Evolutionary conservation across 1,140 invertebrate species (phyloP).

Genomic region (Achroia grisella): DNA sequence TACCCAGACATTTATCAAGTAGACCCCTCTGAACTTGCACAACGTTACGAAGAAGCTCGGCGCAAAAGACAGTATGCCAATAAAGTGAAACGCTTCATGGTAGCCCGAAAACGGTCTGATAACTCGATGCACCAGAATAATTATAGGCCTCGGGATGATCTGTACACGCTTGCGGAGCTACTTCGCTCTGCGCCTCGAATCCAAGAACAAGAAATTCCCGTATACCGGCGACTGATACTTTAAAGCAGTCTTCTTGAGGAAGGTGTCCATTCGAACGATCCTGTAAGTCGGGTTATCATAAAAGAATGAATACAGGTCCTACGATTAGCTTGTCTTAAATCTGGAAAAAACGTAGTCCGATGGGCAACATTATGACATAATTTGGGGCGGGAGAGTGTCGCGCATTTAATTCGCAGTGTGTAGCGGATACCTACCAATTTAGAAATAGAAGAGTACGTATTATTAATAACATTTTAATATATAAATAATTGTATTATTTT

Average conservation of each 20-base stretch:
- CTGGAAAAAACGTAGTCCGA: conserved; percentile 6
- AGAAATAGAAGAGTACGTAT: conserved; percentile 19
- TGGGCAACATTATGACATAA: conserved; percentile 21
- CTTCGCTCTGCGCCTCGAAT: conserved; percentile 59
- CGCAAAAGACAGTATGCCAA: conserved; percentile 68
- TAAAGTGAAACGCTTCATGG: conserved; percentile 71
- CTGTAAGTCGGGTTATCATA: background rate
- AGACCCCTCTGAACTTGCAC: conserved; percentile 52
- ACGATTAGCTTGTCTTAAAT: too few relatives aligned
- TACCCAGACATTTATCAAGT: conserved; percentile 55
- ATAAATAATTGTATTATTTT: conserved; percentile 9
- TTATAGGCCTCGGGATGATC: conserved; percentile 63
- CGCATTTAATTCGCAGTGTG: conserved; percentile 48
- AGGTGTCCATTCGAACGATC: conserved; percentile 33
- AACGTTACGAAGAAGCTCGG: conserved; percentile 62
- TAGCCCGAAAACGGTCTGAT: conserved; percentile 66
- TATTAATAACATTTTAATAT: conserved; percentile 13
- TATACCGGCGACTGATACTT: conserved; percentile 68
- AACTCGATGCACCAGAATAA: conserved; percentile 49
- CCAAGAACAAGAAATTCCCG: conserved; percentile 63
- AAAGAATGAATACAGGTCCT: too few relatives aligned
- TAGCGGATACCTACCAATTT: conserved; percentile 40
- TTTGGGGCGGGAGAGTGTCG: conserved; percentile 34
- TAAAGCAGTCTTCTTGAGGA: conserved; percentile 39
- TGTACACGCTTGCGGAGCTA: conserved; percentile 67